Base-by-base conservation (phyloP, 2,113 vertebrate genomes). In the Hippoglossus stenolepis region DNA sequence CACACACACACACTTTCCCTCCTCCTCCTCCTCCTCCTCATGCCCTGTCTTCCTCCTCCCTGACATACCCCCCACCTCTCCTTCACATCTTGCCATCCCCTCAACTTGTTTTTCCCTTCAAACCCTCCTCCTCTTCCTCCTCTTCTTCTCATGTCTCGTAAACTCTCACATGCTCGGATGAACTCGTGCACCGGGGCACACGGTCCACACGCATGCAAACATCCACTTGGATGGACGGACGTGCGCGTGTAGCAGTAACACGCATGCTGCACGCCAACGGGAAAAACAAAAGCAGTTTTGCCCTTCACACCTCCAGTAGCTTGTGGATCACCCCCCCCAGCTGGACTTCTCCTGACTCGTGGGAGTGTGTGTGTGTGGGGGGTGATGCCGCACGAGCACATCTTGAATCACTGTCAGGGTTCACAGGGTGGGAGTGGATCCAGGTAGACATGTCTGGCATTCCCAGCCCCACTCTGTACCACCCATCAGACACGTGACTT, bases 391-490 rank as follows among this genome's bases (percentile, higher is more conserved):
- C 49, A 73, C 61, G 15, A 35, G 49, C 4, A n/a, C 57, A 54
- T 54, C 51, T 54, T 54, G 51, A 49, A 49, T 1, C 45, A 49
- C 45, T 18, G 45, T 49, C 45, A 49, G 45, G 17, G 45, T 18
- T 49, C 74, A 81, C 73, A 11, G 43, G 23, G n/a, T 40, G 21
- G 73, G 84, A 82, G 64, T 65, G 49, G 75, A 80, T 78, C 80
- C 78, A 83, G 84, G 85, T 79, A 73, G 70, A 79, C 56, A 86
- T 85, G 70, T 74, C 60, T 85, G 83, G 63, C 78, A 83, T 90
- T 85, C 88, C 70, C 63, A 26, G 75, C 66, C 10, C 66, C 18
- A 3, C 56, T 85, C 63, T 14, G 54, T 43, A 77, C 80, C 85
- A 86, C 58, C 45, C 72, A 59, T 70, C 59, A 64, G 0, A 12